A percentile compares a stretch with the other conserved stretches of the same genome.
Conservation (phyloP, 2,113 vertebrate genomes). For the Boulengerochromis microlepis region DNA sequence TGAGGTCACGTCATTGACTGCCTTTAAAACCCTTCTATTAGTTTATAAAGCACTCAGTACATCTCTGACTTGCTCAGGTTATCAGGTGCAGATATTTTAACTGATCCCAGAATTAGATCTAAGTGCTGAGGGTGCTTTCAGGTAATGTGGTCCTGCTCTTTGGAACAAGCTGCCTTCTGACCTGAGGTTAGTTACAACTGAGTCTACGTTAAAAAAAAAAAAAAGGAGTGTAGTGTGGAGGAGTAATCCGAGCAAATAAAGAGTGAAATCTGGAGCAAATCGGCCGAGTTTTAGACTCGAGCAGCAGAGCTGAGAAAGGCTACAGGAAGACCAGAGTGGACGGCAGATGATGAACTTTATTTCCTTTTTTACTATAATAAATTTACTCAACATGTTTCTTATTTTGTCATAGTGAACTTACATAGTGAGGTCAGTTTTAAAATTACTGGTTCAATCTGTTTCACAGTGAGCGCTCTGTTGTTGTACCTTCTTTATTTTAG, state of each 20-base stretch:
- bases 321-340: background rate
- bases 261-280: background rate
- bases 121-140: background rate
- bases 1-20: background rate
- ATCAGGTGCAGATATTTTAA: background rate
- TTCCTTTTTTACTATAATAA: background rate
- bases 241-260: background rate
- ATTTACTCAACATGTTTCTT: background rate
- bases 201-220: fast-evolving
- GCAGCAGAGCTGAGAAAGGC: background rate
- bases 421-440: background rate
- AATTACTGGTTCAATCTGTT: background rate
- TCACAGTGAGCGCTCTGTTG: background rate
- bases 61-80: background rate
- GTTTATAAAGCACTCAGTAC: background rate
- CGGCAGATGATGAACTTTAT: background rate
- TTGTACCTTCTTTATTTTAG: background rate
- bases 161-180: background rate
- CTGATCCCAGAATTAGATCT: background rate
- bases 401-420: background rate
- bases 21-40: background rate
- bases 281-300: background rate
- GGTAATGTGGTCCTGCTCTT: background rate
- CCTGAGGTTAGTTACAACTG: background rate
- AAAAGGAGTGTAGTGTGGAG: background rate